These are phyloP conservation scores for Holothuria leucospilota DNA, from an alignment of 53 echinoderm and acorn worm genomes.

Conservation along the genomic window DNA sequence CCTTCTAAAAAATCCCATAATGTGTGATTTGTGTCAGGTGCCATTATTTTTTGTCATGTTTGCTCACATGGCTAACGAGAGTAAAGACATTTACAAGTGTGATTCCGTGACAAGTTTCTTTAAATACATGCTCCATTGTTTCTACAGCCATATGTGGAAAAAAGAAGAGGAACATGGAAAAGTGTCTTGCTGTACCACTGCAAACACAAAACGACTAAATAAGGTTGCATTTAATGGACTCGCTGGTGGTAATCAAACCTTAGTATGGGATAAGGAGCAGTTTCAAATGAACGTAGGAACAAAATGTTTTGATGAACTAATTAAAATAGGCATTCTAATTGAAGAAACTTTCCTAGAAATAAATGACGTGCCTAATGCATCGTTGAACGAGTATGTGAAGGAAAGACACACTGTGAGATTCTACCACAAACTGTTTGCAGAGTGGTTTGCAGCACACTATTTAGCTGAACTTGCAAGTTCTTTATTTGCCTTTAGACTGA, in stretches of 20 bases:
- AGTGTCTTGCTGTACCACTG: too few relatives aligned
- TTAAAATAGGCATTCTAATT: neutral
- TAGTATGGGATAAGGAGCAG: neutral
- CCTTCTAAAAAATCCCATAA: neutral
- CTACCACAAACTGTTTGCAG: neutral
- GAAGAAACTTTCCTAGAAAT: neutral
- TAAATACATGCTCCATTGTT: neutral
- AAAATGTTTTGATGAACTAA: slow-evolving; percentile 9
- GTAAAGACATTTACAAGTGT: neutral
- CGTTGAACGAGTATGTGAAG: neutral
- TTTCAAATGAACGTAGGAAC: neutral
- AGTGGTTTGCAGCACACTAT: too few relatives aligned
- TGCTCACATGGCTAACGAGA: slow-evolving; percentile 6
- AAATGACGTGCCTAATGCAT: neutral
- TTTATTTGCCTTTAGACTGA: neutral
- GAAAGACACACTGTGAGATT: neutral
- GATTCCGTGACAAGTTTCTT: slow-evolving; percentile 2
- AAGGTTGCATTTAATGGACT: slow-evolving; percentile 2
- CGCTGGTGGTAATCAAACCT: neutral
- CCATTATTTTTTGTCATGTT: slow-evolving; percentile 18
- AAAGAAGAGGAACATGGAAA: neutral
- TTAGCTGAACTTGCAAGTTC: neutral
- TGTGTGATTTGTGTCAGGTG: slow-evolving; percentile 14
- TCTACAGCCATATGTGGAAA: neutral
- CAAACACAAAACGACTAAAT: neutral